Conservation (phyloP, 2,113 vertebrate species). For the Phalacrocorax aristotelis region DNA sequence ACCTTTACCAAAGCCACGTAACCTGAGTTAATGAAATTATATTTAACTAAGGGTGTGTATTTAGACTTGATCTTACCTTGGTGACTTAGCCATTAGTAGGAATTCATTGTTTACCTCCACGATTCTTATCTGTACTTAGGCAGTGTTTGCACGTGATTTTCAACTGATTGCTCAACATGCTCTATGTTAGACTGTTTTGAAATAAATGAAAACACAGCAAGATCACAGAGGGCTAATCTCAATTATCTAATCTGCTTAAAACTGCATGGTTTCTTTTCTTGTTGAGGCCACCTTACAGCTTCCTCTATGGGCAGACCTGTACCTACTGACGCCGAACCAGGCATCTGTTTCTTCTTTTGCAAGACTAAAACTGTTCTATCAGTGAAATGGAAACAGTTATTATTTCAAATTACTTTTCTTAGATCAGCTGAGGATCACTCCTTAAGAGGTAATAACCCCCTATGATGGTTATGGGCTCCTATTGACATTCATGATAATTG, state of each 20-base stretch:
- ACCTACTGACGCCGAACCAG: not conserved
- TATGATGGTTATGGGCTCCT: not conserved
- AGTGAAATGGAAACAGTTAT: not conserved
- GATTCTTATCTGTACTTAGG: slow-evolving; percentile 86
- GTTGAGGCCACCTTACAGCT: slow-evolving; percentile 34
- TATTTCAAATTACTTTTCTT: not conserved
- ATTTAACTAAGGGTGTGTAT: slow-evolving; percentile 84
- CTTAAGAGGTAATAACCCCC: not conserved
- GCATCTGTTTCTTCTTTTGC: not conserved
- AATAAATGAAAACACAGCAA: slow-evolving; percentile 75
- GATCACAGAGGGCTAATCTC: slow-evolving; percentile 72
- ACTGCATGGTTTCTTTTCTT: slow-evolving; percentile 61
- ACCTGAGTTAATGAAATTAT: slow-evolving; percentile 83
- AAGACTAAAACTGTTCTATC: not conserved
- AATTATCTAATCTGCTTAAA: slow-evolving; percentile 73
- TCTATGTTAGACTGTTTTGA: slow-evolving; percentile 71
- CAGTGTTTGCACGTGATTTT: slow-evolving; percentile 84
- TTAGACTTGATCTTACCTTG: slow-evolving; percentile 83
- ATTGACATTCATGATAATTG: not conserved
- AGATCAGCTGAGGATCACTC: not conserved
- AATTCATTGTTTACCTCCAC: slow-evolving; percentile 84
- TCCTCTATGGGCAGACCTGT: slow-evolving; percentile 21
- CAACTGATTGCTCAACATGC: slow-evolving; percentile 79
- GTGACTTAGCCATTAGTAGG: slow-evolving; percentile 88
- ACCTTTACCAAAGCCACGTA: slow-evolving; percentile 70